These are phyloP conservation scores for Clamator glandarius DNA, from an alignment of 2,797 vertebrate genomes.

Conservation along the genomic window DNA sequence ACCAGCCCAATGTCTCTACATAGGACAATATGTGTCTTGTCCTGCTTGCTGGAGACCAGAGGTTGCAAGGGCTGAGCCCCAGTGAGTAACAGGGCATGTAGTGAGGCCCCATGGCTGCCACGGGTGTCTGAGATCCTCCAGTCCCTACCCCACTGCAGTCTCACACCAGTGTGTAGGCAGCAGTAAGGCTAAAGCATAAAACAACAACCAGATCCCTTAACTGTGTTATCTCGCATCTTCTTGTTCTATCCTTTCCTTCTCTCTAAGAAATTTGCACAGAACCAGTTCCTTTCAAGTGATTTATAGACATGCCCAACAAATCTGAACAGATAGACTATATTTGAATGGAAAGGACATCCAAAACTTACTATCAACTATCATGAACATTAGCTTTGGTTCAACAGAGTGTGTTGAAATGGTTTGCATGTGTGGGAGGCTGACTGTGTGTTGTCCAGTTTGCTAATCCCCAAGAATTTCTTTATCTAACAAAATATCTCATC, in stretches of 20 bases:
- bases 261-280: not conserved
- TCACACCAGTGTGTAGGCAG: rapidly evolving
- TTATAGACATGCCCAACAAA: not conserved
- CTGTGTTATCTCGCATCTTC: not conserved
- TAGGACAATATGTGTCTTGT: rapidly evolving
- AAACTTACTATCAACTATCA: not conserved
- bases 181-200: not conserved
- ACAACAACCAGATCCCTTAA: not conserved
- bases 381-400: not conserved
- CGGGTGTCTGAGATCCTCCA: rapidly evolving
- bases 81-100: rapidly evolving
- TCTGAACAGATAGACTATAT: not conserved
- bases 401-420: not conserved
- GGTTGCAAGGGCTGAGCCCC: not conserved
- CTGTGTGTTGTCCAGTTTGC: not conserved
- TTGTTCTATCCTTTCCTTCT: not conserved
- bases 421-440: not conserved
- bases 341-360: not conserved
- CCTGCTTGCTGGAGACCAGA: not conserved
- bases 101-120: rapidly evolving
- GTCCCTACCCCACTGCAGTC: rapidly evolving
- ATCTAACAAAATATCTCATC: not conserved
- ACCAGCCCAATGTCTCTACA: rapidly evolving
- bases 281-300: not conserved
- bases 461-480: not conserved